These are phyloP conservation scores for Cladorhizidae sp. DNA, from an alignment of 37 sponge, comb jelly and placozoan genomes.

Conservation along the genomic window DNA sequence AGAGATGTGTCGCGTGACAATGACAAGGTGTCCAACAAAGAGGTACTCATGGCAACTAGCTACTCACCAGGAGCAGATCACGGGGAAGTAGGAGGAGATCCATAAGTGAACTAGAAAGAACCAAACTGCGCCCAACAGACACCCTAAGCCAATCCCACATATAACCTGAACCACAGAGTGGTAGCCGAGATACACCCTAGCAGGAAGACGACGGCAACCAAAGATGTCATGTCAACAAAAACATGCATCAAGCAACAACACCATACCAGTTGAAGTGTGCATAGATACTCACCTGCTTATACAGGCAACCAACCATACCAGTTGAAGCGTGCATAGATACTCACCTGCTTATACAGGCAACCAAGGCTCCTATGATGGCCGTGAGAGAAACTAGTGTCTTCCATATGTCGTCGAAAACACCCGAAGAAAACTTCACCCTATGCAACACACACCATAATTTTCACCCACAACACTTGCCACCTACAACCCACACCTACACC, in stretches of 20 bases:
- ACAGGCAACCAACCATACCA: not conserved
- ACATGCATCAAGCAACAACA: too few relatives aligned
- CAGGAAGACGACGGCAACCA: slow-evolving; percentile 1
- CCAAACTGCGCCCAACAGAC: slow-evolving; percentile 44
- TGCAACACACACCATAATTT: not conserved
- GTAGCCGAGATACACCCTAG: slow-evolving; percentile 75
- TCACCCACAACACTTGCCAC: too few relatives aligned
- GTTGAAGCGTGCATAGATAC: too few relatives aligned
- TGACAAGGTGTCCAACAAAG: not conserved
- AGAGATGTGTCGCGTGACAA: not conserved
- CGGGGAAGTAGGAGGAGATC: slow-evolving; percentile 61
- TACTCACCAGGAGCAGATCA: slow-evolving; percentile 59
- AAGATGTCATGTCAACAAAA: not conserved
- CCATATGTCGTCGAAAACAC: slow-evolving; percentile 28
- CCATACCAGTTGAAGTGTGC: too few relatives aligned
- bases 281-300: slow-evolving; percentile 45
- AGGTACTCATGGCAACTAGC: not conserved
- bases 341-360: slow-evolving; percentile 47
- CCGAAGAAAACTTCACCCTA: slow-evolving; percentile 36
- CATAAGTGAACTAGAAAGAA: slow-evolving; percentile 58
- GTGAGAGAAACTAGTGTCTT: slow-evolving; percentile 13
- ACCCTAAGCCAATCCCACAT: slow-evolving; percentile 46
- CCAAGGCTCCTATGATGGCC: slow-evolving; percentile 4
- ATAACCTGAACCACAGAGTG: slow-evolving; percentile 64
- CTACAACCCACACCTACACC: too few relatives aligned